These are phyloP conservation scores for Cryptotis parvus DNA, from an alignment of 2,113 vertebrate genomes.

Conservation along the genomic window DNA sequence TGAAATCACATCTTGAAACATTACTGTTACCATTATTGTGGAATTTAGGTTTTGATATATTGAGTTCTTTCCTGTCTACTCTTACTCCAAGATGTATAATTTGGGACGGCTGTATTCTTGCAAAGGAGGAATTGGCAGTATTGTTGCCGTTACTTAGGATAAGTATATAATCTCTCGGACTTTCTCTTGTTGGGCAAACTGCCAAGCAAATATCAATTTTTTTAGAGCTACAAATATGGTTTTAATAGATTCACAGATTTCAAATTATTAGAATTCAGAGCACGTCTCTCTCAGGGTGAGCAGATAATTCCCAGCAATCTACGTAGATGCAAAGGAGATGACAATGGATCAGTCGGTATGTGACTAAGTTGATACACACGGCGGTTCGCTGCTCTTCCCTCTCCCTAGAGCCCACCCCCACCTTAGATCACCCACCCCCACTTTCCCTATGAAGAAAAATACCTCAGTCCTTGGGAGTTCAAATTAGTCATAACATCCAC, in stretches of 20 bases:
- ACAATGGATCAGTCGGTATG: constrained; percentile 78
- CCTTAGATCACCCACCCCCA: neutral
- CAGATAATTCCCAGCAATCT: constrained; percentile 83
- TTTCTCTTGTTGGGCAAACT: constrained; percentile 84
- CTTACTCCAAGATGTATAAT: constrained; percentile 76
- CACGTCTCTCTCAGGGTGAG: constrained; percentile 78
- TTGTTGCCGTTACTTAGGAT: constrained; percentile 83
- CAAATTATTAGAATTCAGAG: constrained; percentile 83
- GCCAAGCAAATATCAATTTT: constrained; percentile 85
- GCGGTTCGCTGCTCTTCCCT: constrained; percentile 67
- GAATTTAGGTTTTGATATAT: constrained; percentile 74
- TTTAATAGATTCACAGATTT: constrained; percentile 87
- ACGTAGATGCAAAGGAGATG: constrained; percentile 83
- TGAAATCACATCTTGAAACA: constrained; percentile 76
- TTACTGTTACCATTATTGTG: constrained; percentile 69
- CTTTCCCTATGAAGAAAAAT: constrained; percentile 79
- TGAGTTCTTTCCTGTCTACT: constrained; percentile 76
- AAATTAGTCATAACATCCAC: constrained; percentile 82
- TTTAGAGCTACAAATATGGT: constrained; percentile 85
- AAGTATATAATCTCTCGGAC: constrained; percentile 84
- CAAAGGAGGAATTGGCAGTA: constrained; percentile 84
- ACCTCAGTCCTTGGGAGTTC: constrained; percentile 60
- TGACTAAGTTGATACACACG: constrained; percentile 74
- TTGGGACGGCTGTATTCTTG: constrained; percentile 80
- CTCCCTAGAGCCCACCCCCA: constrained; percentile 19